phyloP scores from a whole-genome alignment of 2,113 vertebrate species.

The Capricornis sumatraensis region DNA sequence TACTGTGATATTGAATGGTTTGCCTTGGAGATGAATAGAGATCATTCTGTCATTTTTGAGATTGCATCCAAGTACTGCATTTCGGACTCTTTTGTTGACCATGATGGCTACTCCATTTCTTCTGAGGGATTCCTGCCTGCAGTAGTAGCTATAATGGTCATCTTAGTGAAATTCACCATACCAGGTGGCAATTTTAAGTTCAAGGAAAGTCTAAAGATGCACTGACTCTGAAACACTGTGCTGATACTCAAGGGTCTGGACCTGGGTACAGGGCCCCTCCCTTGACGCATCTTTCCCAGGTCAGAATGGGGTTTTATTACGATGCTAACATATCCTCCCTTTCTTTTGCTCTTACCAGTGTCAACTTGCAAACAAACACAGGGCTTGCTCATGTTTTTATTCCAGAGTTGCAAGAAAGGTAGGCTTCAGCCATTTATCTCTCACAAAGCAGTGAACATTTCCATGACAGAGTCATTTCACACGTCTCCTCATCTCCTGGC shows the following conservation, averaged over 20 bases:
- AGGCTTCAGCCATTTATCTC: not conserved
- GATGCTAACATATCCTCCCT: not conserved
- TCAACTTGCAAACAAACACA: not conserved
- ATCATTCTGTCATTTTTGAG: no score
- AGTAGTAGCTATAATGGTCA: no score
- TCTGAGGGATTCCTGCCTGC: no score
- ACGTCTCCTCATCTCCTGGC: not conserved
- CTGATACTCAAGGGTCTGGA: not conserved
- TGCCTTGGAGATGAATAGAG: no score
- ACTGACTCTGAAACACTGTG: not conserved
- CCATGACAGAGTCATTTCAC: slow-evolving; percentile 3
- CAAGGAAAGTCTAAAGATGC: not conserved
- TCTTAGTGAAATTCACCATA: no score
- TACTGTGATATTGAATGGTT: no score
- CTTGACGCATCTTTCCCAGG: not conserved
- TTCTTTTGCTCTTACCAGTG: not conserved
- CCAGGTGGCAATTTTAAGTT: not conserved
- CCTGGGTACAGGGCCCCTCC: not conserved
- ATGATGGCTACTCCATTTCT: no score
- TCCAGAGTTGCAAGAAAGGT: not conserved
- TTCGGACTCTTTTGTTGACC: no score
- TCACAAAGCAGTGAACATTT: not conserved
- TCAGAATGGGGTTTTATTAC: not conserved
- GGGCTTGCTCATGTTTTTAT: not conserved
- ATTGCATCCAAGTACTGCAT: no score